These are phyloP conservation scores for Agapornis roseicollis DNA, from an alignment of 2,113 vertebrate species.

Conservation along the genomic window DNA sequence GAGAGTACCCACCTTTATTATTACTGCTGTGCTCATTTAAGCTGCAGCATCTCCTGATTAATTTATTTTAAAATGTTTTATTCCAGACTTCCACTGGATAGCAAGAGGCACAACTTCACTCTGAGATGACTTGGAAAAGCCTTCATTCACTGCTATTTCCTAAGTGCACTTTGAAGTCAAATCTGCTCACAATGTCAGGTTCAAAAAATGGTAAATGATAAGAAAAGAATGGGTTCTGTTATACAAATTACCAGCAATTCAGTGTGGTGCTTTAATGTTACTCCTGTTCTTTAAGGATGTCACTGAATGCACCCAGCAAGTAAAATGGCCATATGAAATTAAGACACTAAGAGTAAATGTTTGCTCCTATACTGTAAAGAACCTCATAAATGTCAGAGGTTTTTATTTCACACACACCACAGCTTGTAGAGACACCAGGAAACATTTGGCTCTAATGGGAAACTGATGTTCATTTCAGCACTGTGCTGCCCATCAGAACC, in stretches of 20 bases:
- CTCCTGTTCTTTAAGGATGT: conserved; percentile 29
- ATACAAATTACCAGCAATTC: conserved; percentile 58
- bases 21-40: neutral
- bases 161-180: conserved; percentile 51
- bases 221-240: conserved; percentile 56
- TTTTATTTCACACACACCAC: conserved; percentile 35
- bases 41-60: neutral
- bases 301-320: neutral
- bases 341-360: conserved; percentile 42
- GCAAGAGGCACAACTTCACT: neutral
- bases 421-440: neutral
- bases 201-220: conserved; percentile 52
- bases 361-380: conserved; percentile 34
- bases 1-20: neutral
- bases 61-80: neutral
- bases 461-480: neutral
- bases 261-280: conserved; percentile 16
- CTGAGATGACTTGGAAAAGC: neutral
- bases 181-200: conserved; percentile 38
- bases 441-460: conserved; percentile 19
- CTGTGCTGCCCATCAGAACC: neutral
- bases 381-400: conserved; percentile 35
- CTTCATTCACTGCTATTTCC: neutral
- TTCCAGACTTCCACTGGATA: neutral
- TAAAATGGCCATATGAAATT: conserved; percentile 43